A percentile compares a stretch with the other conserved stretches of the same genome.
phyloP scores from a whole-genome alignment of 2,113 vertebrate species.

The Urocitellus parryii region DNA sequence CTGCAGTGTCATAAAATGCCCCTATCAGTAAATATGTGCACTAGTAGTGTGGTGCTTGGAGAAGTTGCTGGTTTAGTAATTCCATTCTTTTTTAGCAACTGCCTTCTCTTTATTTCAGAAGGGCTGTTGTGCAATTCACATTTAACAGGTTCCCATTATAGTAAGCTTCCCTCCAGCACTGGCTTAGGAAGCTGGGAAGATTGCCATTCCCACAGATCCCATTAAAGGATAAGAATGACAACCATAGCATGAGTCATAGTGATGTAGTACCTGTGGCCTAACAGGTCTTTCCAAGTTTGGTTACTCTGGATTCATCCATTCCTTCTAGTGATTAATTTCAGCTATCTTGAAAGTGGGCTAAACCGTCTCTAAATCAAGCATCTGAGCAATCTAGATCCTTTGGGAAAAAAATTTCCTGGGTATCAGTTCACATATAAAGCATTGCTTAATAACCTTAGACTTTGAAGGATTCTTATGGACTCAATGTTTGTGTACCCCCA shows the following conservation, averaged over 20 bases:
- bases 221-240: constrained; percentile 68
- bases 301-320: constrained; percentile 53
- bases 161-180: constrained; percentile 49
- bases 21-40: not conserved
- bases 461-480: constrained; percentile 38
- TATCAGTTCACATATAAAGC: constrained; percentile 35
- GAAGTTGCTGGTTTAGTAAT: constrained; percentile 35
- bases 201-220: constrained; percentile 67
- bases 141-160: constrained; percentile 67
- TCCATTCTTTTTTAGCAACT: constrained; percentile 45
- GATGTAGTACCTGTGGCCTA: not conserved
- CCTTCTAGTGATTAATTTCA: constrained; percentile 32
- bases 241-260: constrained; percentile 63
- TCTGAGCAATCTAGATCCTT: not conserved
- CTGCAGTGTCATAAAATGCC: not conserved
- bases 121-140: constrained; percentile 58
- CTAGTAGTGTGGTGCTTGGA: not conserved
- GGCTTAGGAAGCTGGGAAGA: constrained; percentile 57
- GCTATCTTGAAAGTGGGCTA: not conserved
- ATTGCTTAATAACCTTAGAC: not conserved
- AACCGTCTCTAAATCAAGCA: not conserved
- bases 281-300: constrained; percentile 52
- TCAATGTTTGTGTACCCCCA: not conserved
- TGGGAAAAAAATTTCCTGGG: not conserved
- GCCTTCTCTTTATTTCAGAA: constrained; percentile 52